Evolutionary conservation across 2,797 vertebrate species (phyloP), one percentile per base, ranked within the genome.

Genomic region (Malurus splendens): DNA sequence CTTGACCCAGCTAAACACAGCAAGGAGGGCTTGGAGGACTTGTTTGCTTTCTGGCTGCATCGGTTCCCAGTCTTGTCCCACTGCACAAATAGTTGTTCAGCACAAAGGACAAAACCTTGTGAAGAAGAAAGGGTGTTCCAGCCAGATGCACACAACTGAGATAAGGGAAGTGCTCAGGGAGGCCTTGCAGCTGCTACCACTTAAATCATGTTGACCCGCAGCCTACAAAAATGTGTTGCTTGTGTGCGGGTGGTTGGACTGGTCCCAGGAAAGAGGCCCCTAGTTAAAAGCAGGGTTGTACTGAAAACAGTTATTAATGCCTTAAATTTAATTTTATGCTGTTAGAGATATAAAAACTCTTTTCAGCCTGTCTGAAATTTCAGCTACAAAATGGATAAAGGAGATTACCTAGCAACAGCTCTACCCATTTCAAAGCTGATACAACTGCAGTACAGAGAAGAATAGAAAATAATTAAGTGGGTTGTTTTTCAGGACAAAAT

Each of bases 331-430:
- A 71, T 82, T 32, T 44, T 60, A 14, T n/a, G 30, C 42, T 27
- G 25, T 56, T 84, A 14, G 55, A 50, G 32, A 39, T 36, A 25
- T 14, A 71, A 84, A 90, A 79, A 19, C 17, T 45, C 52, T 50
- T 56, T 57, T 47, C 42, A 68, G 36, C 1, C 3, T 33, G 57
- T 50, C 65, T 91, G 87, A 68, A 93, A 82, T 73, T 86, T 91
- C 48, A 84, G 55, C 67, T 70, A 33, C 36, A 0, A 12, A 82
- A 73, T 41, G 32, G 32, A 44, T 81, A 42, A 87, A 82, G 47
- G 59, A 47, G 45, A 92, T 93, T 41, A 83, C 87, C 79, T 89
- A 87, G 87, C 85, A 89, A 90, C 90, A 78, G 76, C 76, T 51
- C 52, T 65, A 41, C 55, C 25, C 2, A 0, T 85, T 90, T 75